Evolutionary conservation across 64 coral and sea anemone species (phyloP).

Genomic region (Astreopora myriophthalma): DNA sequence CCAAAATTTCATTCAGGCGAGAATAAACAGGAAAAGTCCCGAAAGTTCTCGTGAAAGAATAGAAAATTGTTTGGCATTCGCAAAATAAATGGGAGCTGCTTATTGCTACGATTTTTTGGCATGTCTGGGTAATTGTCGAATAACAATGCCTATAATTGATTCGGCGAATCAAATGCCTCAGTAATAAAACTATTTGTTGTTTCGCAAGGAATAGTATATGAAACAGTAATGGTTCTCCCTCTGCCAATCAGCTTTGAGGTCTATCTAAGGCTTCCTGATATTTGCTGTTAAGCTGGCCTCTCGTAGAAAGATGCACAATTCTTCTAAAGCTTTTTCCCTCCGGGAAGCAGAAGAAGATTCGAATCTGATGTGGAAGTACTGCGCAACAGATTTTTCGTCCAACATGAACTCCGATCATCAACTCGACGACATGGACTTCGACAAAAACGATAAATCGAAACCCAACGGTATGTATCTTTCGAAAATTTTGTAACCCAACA

Average conservation of each 20-base stretch:
- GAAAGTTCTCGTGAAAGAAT: conserved; percentile 13
- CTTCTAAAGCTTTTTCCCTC: conserved; percentile 3
- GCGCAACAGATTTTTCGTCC: neutral
- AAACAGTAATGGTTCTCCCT: conserved; percentile 8
- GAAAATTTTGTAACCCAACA: neutral
- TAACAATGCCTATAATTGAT: conserved; percentile 4
- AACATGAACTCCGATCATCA: conserved; percentile 77
- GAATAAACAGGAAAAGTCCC: neutral
- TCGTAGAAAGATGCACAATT: conserved; percentile 13
- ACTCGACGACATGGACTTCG: conserved; percentile 17
- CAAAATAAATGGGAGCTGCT: conserved; percentile 32
- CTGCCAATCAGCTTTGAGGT: conserved; percentile 58
- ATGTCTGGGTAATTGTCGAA: conserved; percentile 21
- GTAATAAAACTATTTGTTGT: conserved; percentile 17
- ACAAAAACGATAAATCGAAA: conserved; percentile 19
- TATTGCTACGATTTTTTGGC: neutral
- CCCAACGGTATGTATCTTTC: conserved; percentile 29
- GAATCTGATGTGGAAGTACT: neutral
- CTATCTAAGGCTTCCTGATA: conserved; percentile 77
- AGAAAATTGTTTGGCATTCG: neutral
- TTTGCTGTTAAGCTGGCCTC: conserved; percentile 72
- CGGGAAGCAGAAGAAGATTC: neutral
- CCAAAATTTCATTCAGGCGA: neutral
- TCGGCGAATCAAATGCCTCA: conserved; percentile 57
- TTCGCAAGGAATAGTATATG: conserved; percentile 19